Conservation (phyloP, 2,113 vertebrate species). For the Camelus dromedarius region DNA sequence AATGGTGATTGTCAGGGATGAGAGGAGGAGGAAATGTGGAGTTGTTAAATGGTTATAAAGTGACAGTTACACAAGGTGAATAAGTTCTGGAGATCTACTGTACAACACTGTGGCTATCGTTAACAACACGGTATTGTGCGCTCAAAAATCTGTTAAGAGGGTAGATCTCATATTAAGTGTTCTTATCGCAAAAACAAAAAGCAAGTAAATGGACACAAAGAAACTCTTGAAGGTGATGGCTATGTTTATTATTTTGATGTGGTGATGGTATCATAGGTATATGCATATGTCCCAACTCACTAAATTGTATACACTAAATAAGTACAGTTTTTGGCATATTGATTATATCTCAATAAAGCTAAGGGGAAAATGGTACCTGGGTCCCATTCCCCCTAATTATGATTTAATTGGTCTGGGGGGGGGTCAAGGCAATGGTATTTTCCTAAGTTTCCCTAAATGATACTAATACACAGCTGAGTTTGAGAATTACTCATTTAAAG, state of each 20-base stretch:
- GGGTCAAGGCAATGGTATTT: neutral
- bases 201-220: neutral
- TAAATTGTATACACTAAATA: neutral
- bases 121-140: neutral
- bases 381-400: neutral
- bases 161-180: neutral
- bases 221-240: neutral
- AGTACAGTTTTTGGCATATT: neutral
- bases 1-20: neutral
- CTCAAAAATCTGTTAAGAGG: neutral
- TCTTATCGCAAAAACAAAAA: neutral
- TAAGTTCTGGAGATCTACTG: neutral
- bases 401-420: neutral
- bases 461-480: neutral
- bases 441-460: neutral
- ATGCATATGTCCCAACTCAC: neutral
- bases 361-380: neutral
- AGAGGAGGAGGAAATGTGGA: neutral
- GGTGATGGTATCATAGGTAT: neutral
- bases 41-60: neutral
- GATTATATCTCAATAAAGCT: neutral
- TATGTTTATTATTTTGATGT: neutral
- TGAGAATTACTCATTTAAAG: neutral
- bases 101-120: neutral
- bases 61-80: neutral